Base-by-base conservation (phyloP, 2,888 invertebrate genomes). In the Muscina levida region DNA sequence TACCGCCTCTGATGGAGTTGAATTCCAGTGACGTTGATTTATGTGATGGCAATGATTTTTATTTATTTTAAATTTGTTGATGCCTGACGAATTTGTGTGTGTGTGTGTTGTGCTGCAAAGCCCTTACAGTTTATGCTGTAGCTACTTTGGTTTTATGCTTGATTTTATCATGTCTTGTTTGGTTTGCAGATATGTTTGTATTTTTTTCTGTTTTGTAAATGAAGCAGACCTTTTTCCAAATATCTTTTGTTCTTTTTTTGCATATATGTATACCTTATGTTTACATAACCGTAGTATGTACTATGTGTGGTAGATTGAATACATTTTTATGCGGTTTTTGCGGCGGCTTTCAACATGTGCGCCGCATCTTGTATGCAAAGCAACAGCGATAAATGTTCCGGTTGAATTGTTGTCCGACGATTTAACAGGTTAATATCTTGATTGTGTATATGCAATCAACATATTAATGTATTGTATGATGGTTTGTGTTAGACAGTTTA, bases 301-400 rank as follows among this genome's bases (percentile, higher is more conserved):
- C 15, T 13, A 5, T 15, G 46, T 15, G 46, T 46, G 59, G 37
- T 59, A 59, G 39, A 65, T 65, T 74, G 37, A 67, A 67, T 67
- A 51, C 51, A 74, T 74, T 59, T 81, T 81, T 71, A 81, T 77
- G 81, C 74, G 81, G 81, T 72, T 77, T 73, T 74, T 81, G 81
- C 68, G 81, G 81, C 71, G 39, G 46, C 68, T 81, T 77, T 74
- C 22, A 72, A 74, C 74, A 77, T 77, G 74, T 74, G 81, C 72
- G 19, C 67, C 71, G 37, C 31, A 71, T 37, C 56, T 67, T 71
- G 31, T 6, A 17, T 37, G n/a, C 17, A 59, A 6, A 59, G 1
- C 10, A 39, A n/a, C 31, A 31, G 59, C 37, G 59, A 44, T 1
- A 2, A n/a, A 17, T 10, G n/a, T n/a, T 57, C 31, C 22, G 13